Evolutionary conservation across 2,797 vertebrate genomes (phyloP).

Genomic region (Pitangus sulphuratus): DNA sequence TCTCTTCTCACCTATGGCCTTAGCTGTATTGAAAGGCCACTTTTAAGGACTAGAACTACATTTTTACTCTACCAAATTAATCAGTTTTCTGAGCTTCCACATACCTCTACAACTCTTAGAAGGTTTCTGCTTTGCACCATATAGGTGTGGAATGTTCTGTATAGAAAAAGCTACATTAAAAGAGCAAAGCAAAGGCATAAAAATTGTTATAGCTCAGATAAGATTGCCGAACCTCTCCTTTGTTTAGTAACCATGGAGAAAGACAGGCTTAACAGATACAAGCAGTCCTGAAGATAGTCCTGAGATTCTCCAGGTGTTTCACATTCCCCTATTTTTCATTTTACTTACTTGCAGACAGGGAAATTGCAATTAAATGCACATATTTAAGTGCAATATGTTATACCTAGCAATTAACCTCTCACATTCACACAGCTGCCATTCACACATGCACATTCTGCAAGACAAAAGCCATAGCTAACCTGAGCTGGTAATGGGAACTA

Average conservation of each 20-base stretch:
- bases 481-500: neutral
- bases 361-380: constrained; percentile 41
- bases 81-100: neutral
- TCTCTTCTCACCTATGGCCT: neutral
- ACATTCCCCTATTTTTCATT: neutral
- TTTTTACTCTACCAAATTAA: neutral
- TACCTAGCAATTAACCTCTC: constrained; percentile 17
- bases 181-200: neutral
- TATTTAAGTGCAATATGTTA: neutral
- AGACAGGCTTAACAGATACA: neutral
- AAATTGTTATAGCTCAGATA: neutral
- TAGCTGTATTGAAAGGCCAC: neutral
- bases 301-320: constrained; percentile 11
- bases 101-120: neutral
- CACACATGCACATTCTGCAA: neutral
- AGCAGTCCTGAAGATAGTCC: neutral
- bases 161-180: neutral
- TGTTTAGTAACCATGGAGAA: neutral
- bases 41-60: neutral
- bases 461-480: constrained; percentile 13
- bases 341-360: neutral
- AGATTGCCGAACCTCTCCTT: neutral
- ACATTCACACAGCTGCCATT: constrained; percentile 8
- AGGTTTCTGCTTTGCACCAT: neutral
- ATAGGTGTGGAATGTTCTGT: neutral